These are phyloP conservation scores for Cromileptes altivelis DNA, from an alignment of 2,113 vertebrate species.

Conservation along the genomic window DNA sequence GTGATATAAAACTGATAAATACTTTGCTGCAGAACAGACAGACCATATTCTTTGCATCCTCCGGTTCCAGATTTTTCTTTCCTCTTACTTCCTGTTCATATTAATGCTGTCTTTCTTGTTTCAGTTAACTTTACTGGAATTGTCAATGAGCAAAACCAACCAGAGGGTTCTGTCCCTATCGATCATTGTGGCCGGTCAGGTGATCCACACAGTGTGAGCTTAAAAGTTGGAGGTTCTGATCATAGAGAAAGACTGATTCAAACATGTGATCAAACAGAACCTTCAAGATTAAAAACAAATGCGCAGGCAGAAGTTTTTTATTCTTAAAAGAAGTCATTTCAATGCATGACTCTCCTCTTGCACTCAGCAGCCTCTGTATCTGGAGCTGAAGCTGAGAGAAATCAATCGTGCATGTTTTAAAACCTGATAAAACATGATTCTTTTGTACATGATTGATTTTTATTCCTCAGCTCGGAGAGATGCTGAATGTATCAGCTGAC, in stretches of 20 bases:
- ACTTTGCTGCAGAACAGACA: no score
- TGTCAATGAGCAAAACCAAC: no score
- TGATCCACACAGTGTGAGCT: no score
- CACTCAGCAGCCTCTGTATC: background rate
- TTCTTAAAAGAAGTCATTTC: background rate
- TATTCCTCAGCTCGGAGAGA: conserved; percentile 35
- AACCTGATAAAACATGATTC: conserved; percentile 45
- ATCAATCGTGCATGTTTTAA: conserved; percentile 50
- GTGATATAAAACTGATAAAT: no score
- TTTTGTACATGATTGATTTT: conserved; percentile 55
- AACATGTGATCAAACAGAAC: background rate
- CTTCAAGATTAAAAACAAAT: background rate
- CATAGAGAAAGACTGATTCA: background rate
- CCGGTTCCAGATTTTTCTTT: no score
- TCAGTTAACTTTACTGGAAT: no score
- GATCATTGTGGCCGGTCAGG: no score
- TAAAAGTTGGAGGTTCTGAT: no score
- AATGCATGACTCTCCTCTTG: background rate
- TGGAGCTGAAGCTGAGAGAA: conserved; percentile 16
- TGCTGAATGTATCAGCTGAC: conserved; percentile 22
- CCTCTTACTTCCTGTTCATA: no score
- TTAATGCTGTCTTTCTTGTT: no score
- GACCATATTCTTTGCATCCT: no score
- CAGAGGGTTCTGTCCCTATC: no score
- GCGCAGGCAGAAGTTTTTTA: background rate